Evolutionary conservation across 2,113 vertebrate species (phyloP), one percentile per base, ranked within the genome.

Genomic region (Empidonax alnorum): DNA sequence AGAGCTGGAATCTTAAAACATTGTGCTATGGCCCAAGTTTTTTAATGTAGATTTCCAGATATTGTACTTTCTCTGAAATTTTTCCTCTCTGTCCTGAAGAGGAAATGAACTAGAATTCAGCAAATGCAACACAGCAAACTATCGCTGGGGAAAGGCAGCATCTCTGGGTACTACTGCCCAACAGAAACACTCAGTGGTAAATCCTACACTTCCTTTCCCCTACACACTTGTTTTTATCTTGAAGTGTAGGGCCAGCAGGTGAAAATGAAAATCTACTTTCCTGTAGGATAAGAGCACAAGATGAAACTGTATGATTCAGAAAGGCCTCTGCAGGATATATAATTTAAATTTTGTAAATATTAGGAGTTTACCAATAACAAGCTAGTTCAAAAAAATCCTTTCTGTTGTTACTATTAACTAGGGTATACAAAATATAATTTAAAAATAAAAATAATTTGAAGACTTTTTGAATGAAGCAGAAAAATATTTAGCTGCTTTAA

Each of bases 81-180:
- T 89, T 47, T 68, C n/a, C 33, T 31, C 37, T 52, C 39, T 44
- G 10, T 9, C 25, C 37, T 61, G 12, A 91, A 63, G 27, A 79
- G 11, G 11, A 21, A 67, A 11, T 14, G 11, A 56, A 52, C 10
- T 37, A 49, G 35, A 75, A 77, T 20, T 89, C 47, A 67, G 33
- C 15, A 59, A 5, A 13, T 4, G 24, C 20, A 62, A 35, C 18
- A 12, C 21, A 78, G 75, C 0, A 4, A 82, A 24, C 24, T 15
- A 20, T 14, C 17, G 27, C 33, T 11, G n/a, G 14, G 41, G 23
- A 78, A 84, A 59, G 0, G 0, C 8, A 49, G 3, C 52, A 76
- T 5, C 47, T 33, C 47, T 24, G 14, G 33, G 3, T 39, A 47
- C 22, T 50, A 21, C 23, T 71, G 61, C 8, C 17, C 2, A 16